phyloP scores from a whole-genome alignment of 2,888 invertebrate species.

The Xestobium rufovillosum region DNA sequence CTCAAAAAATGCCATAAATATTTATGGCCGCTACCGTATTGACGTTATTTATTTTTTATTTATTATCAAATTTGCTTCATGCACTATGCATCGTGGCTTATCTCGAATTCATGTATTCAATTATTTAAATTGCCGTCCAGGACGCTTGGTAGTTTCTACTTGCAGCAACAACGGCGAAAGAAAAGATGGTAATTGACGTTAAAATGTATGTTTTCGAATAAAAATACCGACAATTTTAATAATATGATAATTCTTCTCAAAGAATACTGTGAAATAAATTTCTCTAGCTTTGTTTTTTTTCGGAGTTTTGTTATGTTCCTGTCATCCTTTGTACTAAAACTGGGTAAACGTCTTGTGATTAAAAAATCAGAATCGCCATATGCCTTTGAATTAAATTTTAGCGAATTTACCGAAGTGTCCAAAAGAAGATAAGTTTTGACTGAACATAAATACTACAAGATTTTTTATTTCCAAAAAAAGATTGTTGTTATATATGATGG shows the following conservation, averaged over 20 bases:
- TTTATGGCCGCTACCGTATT: conserved; percentile 38
- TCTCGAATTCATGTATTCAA: conserved; percentile 46
- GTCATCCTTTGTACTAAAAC: no score
- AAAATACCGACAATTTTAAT: conserved; percentile 31
- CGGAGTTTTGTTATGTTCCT: no score
- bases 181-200: conserved; percentile 38
- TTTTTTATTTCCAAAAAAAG: no score
- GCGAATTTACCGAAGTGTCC: no score
- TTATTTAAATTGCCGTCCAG: conserved; percentile 43
- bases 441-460: no score
- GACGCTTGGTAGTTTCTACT: conserved; percentile 29
- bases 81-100: conserved; percentile 44
- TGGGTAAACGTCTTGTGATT: no score
- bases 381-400: no score
- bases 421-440: no score
- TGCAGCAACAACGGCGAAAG: conserved; percentile 29
- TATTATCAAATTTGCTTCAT: conserved; percentile 46
- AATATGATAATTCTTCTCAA: conserved; percentile 27
- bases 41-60: conserved; percentile 44
- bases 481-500: no score
- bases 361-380: no score
- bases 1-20: conserved; percentile 40
- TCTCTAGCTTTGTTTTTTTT: no score
- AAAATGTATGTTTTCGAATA: conserved; percentile 31
- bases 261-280: no score